Evolutionary conservation across 2,113 vertebrate genomes (phyloP).

Genomic region (Sitta europaea): DNA sequence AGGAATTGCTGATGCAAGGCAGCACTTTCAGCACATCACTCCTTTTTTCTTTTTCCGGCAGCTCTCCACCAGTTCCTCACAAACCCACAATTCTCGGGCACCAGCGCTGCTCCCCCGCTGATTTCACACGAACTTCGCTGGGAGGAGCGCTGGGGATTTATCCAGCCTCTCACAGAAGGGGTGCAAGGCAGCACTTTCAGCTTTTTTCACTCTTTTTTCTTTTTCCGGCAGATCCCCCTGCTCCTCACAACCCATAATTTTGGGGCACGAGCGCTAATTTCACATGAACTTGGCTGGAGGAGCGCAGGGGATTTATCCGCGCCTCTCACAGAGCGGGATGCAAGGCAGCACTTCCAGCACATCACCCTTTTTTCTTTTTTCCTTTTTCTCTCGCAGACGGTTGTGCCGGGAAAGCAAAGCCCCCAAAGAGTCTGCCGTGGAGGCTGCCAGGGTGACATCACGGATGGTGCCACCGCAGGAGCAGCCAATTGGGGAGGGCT

Average conservation of each 20-base stretch:
- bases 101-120: neutral
- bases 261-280: neutral
- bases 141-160: no score
- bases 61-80: neutral
- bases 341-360: neutral
- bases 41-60: no score
- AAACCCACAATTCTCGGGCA: fast-evolving
- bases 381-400: neutral
- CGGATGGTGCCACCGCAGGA: neutral
- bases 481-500: conserved; percentile 34
- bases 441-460: conserved; percentile 46
- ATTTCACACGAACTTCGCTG: no score
- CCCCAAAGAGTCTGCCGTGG: fast-evolving
- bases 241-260: fast-evolving
- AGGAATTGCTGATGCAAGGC: no score
- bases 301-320: neutral
- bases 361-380: neutral
- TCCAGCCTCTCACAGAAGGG: no score
- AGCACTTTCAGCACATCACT: no score
- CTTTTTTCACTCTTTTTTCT: no score
- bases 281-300: neutral
- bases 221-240: neutral
- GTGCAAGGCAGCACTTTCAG: no score
- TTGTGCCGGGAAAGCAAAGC: neutral
- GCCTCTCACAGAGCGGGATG: neutral